These are phyloP conservation scores for Periparus ater DNA, from an alignment of 2,797 vertebrate species.

Conservation along the genomic window DNA sequence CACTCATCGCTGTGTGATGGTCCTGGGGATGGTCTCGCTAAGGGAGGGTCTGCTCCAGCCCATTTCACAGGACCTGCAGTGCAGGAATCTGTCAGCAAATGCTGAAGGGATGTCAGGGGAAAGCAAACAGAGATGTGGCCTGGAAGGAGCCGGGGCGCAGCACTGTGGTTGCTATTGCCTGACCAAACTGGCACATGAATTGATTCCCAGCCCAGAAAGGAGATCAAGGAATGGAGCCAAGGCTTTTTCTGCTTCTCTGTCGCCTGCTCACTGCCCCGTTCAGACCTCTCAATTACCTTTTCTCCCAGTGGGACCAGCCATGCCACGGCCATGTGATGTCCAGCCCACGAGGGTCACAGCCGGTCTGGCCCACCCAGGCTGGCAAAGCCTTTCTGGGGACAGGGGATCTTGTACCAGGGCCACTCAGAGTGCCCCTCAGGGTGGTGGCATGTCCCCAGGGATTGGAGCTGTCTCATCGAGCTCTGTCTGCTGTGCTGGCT, in stretches of 20 bases:
- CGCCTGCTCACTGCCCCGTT: background rate
- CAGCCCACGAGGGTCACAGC: background rate
- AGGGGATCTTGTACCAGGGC: background rate
- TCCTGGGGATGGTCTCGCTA: background rate
- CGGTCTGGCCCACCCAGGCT: background rate
- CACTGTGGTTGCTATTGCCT: background rate
- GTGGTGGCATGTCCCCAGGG: background rate
- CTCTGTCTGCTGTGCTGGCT: background rate
- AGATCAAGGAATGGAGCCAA: conserved; percentile 27
- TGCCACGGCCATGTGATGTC: background rate
- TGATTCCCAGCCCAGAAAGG: conserved; percentile 47
- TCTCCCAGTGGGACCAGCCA: background rate
- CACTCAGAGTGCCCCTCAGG: background rate
- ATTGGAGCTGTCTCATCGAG: background rate
- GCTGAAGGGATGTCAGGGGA: background rate
- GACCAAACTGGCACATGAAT: background rate
- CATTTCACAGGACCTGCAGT: background rate
- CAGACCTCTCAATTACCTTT: conserved; percentile 27
- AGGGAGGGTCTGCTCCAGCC: background rate
- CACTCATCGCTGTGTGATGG: background rate
- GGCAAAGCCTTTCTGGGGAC: accelerated
- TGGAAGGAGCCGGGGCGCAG: background rate
- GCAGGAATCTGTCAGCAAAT: background rate
- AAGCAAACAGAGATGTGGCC: background rate
- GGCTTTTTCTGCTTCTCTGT: background rate